These are phyloP conservation scores for Orius insidiosus DNA, from an alignment of 1,140 invertebrate genomes.

Conservation along the genomic window DNA sequence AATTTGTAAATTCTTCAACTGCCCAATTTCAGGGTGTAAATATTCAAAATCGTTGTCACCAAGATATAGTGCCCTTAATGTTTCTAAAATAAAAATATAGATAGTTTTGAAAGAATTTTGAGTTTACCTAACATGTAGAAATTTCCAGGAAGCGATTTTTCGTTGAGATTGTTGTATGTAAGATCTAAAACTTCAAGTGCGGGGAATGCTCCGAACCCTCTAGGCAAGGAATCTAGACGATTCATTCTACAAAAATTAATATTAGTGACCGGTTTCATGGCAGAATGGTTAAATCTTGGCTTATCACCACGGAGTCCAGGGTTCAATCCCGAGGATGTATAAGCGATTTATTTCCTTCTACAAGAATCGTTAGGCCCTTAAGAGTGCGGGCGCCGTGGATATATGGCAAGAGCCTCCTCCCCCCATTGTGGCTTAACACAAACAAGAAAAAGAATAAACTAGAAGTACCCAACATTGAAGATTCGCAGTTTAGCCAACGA, in stretches of 20 bases:
- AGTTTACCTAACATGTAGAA: slow-evolving; percentile 90
- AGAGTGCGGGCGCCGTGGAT: too few species aligned
- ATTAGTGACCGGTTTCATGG: too few species aligned
- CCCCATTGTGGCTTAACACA: too few species aligned
- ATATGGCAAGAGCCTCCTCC: too few species aligned
- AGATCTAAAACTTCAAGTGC: slow-evolving; percentile 89
- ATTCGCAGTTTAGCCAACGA: slow-evolving; percentile 88
- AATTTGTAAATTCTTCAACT: slow-evolving; percentile 93
- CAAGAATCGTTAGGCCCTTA: too few species aligned
- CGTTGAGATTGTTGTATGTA: slow-evolving; percentile 96
- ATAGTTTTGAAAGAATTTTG: slow-evolving; percentile 5
- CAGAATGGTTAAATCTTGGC: too few species aligned
- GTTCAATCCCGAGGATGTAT: too few species aligned
- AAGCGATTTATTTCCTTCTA: too few species aligned
- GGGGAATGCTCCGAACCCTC: slow-evolving; percentile 94
- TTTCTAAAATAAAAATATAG: slow-evolving; percentile 56
- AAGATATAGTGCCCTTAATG: slow-evolving; percentile 82
- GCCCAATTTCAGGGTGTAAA: slow-evolving; percentile 74
- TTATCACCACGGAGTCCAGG: too few species aligned
- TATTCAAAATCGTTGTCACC: slow-evolving; percentile 98
- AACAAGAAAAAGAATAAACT: too few species aligned
- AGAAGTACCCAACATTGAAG: slow-evolving; percentile 73
- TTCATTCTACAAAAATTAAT: slow-evolving; percentile 45
- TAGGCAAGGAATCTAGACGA: slow-evolving; percentile 59
- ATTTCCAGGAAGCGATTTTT: slow-evolving; percentile 87